A percentile compares a stretch with the other conserved stretches of the same genome.
Evolutionary conservation across 2,113 vertebrate genomes (phyloP).

Genomic region (Alectura lathami): DNA sequence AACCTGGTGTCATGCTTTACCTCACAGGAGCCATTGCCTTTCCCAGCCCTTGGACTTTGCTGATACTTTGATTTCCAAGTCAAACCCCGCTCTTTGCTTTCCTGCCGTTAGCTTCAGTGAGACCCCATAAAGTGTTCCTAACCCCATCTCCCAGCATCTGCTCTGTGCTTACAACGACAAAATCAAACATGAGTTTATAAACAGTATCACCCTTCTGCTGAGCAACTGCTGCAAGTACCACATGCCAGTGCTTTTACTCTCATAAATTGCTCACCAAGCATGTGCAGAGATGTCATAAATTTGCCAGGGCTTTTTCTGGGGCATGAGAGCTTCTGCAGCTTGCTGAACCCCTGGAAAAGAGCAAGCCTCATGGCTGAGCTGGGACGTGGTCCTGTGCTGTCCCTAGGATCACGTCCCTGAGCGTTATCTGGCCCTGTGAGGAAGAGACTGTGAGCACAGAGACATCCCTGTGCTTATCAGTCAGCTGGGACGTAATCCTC

Average conservation of each 20-base stretch:
- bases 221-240: conserved; percentile 21
- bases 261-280: not conserved
- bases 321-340: not conserved
- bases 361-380: rapidly evolving
- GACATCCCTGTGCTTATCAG: not conserved
- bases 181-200: not conserved
- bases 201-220: not conserved
- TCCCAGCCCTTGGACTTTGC: not conserved
- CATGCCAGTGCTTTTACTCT: not conserved
- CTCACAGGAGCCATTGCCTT: not conserved
- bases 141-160: not conserved
- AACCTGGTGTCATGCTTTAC: not conserved
- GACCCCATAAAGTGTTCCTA: not conserved
- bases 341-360: not conserved
- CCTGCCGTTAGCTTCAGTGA: not conserved
- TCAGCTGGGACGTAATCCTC: not conserved
- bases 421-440: not conserved
- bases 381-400: rapidly evolving
- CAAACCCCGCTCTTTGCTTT: not conserved
- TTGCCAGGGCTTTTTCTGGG: not conserved
- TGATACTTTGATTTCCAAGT: not conserved
- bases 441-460: not conserved
- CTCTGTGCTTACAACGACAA: not conserved
- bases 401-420: not conserved
- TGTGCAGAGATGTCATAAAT: not conserved